Percentiles rank a stretch among this genome's conserved stretches.
phyloP scores from a whole-genome alignment of 2,888 invertebrate species.

The Timema podura region DNA sequence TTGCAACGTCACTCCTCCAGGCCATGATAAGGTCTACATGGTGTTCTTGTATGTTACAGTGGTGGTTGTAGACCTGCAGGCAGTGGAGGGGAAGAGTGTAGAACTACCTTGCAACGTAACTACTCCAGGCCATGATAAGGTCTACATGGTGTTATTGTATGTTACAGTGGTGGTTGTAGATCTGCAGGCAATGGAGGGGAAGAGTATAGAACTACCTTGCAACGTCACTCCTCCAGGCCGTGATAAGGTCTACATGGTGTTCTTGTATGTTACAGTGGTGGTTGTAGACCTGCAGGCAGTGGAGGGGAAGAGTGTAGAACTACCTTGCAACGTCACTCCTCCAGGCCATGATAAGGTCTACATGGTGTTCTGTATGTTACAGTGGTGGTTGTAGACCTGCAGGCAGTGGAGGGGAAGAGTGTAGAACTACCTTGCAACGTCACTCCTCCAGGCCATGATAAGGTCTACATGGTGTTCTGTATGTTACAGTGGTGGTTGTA shows the following conservation, averaged over 20 bases:
- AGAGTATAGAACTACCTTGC: constrained; percentile 81
- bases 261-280: constrained; percentile 59
- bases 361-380: constrained; percentile 68
- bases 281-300: constrained; percentile 82
- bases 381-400: constrained; percentile 75
- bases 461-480: constrained; percentile 80
- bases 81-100: constrained; percentile 82
- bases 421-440: constrained; percentile 86
- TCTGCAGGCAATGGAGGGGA: constrained; percentile 83
- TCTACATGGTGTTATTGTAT: constrained; percentile 89
- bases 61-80: constrained; percentile 76
- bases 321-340: constrained; percentile 82
- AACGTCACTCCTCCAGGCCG: constrained; percentile 76
- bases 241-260: constrained; percentile 87
- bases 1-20: constrained; percentile 78
- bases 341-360: constrained; percentile 80
- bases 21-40: constrained; percentile 84
- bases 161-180: constrained; percentile 69
- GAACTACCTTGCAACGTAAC: constrained; percentile 84
- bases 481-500: constrained; percentile 64
- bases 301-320: constrained; percentile 79
- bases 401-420: constrained; percentile 83
- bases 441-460: constrained; percentile 74
- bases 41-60: constrained; percentile 64
- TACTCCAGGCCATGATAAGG: constrained; percentile 76